These are phyloP conservation scores for Dasysyrphus albostriatus DNA, from an alignment of 2,888 invertebrate genomes.

Conservation along the genomic window DNA sequence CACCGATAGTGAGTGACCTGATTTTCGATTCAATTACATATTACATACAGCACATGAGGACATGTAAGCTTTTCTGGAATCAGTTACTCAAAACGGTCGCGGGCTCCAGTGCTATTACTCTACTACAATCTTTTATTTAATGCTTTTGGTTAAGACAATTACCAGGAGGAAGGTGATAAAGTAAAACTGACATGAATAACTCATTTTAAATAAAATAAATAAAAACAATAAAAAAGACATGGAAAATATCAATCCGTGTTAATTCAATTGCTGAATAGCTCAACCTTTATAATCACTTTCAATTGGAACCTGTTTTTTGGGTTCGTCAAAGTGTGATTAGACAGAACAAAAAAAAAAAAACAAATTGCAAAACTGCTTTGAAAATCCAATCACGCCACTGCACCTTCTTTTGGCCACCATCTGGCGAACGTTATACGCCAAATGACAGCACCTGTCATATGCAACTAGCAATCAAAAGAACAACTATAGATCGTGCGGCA, in stretches of 20 bases:
- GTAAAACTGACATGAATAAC: neutral
- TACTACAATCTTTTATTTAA: too few species aligned
- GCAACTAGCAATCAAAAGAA: constrained; percentile 55
- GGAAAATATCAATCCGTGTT: neutral
- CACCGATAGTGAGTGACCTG: too few species aligned
- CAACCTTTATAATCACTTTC: constrained; percentile 23
- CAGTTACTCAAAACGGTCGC: too few species aligned
- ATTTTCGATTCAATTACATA: too few species aligned
- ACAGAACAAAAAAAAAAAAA: neutral
- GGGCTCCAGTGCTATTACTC: too few species aligned
- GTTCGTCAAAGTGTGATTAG: constrained; percentile 16
- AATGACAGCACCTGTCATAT: constrained; percentile 73
- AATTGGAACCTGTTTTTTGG: constrained; percentile 14
- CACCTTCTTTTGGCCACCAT: constrained; percentile 65
- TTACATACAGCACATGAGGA: too few species aligned
- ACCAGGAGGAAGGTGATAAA: too few species aligned
- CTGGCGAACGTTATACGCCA: constrained; percentile 41
- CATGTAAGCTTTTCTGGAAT: too few species aligned
- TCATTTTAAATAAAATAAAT: neutral
- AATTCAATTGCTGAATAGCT: neutral
- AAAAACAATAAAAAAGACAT: neutral
- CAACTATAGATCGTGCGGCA: constrained; percentile 52
- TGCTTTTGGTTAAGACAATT: too few species aligned
- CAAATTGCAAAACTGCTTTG: constrained; percentile 47
- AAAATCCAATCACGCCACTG: constrained; percentile 61